Evolutionary conservation across 2,888 invertebrate species (phyloP), one percentile per base, ranked within the genome.

Genomic region (Choristoneura rosaceana): DNA sequence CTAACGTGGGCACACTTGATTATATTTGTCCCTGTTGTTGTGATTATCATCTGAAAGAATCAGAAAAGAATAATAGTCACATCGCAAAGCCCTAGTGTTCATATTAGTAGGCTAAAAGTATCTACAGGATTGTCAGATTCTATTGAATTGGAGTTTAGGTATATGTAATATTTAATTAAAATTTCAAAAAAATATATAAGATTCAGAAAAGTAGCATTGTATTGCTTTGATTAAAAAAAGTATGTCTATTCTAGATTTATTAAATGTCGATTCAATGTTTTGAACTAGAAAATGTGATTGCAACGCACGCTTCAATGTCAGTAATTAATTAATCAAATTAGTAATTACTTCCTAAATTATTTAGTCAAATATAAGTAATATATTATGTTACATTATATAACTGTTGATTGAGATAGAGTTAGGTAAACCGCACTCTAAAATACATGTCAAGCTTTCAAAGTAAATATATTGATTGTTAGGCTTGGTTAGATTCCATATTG

Each of bases 401-500:
- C 45, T 67, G 67, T 71, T 71, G 45, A 43, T 66, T 66, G 43
- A 62, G 45, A 63, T 71, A 58, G 58, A 25, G 12, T 12, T 70
- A 71, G 65, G 14, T 10, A 50, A 10, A 34, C 38, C 58, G 58
- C 61, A 63, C 63, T 67, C 4, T 45, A 63, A 52, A 58, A 25
- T 50, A 61, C 66, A 45, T 52, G 25, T 52, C 50, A 66, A 60
- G 65, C 70, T 70, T 71, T 68, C 15, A 59, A 68, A 59, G 34
- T 50, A 64, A 47, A 59, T 59, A 34, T 61, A 45, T 52, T 41
- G 25, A 65, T 70, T 68, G 63, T 67, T 71, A 71, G 47, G 41
- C 58, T 71, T 67, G 59, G 58, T 62, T 67, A 71, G 61, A 25
- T 64, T 50, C 47, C 47, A 50, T 64, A 64, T 64, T 64, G 64